A percentile compares a stretch with the other conserved stretches of the same genome.
Conservation (phyloP, 2,888 invertebrate species). For the Athalia circularis region DNA sequence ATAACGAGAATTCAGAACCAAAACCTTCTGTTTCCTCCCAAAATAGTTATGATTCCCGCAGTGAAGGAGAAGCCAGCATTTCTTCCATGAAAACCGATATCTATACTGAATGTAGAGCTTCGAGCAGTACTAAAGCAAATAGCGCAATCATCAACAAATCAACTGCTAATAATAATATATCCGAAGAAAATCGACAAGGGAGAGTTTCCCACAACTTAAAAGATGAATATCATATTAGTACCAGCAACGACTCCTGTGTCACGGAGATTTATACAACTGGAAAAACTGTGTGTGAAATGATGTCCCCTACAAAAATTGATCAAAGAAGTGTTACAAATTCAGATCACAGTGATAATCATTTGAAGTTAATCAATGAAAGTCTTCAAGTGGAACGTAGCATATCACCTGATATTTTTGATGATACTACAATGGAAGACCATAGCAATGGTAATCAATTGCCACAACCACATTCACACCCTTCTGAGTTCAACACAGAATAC, state of each 20-base stretch:
- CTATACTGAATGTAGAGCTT: neutral
- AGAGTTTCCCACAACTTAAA: no score
- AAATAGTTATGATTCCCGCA: neutral
- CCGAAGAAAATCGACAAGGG: no score
- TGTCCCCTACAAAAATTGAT: neutral
- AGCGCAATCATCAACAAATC: neutral
- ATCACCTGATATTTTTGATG: constrained; percentile 64
- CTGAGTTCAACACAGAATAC: neutral
- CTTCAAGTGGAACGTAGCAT: constrained; percentile 40
- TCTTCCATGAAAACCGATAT: constrained; percentile 16
- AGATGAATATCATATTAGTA: no score
- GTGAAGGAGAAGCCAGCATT: neutral
- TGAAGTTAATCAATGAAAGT: constrained; percentile 10
- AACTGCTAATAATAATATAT: neutral
- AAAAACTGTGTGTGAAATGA: neutral
- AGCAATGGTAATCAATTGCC: neutral
- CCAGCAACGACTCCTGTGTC: no score
- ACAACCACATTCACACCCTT: neutral
- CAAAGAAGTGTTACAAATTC: neutral
- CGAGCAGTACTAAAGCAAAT: neutral
- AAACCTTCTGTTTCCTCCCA: neutral
- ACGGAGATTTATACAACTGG: neutral
- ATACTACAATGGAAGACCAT: constrained; percentile 38
- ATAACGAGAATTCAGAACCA: neutral
- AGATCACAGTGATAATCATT: constrained; percentile 7